Conservation (phyloP, 2,113 vertebrate genomes). For the Nycticebus coucang region DNA sequence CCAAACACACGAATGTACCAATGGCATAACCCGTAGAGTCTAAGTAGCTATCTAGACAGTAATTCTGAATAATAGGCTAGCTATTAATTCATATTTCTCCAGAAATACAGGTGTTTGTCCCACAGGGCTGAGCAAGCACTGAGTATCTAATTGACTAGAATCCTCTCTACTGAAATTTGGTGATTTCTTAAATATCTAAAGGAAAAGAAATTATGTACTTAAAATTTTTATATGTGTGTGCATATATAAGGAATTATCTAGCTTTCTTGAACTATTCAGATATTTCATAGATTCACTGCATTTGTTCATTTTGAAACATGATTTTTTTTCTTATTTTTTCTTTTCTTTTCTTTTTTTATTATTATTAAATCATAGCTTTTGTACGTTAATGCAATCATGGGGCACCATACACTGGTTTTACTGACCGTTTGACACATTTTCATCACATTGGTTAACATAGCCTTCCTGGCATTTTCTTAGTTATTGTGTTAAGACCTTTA, state of each 20-base stretch:
- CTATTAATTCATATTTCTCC: not conserved
- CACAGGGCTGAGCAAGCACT: not conserved
- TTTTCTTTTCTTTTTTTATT: no score
- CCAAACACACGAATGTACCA: not conserved
- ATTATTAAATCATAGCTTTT: no score
- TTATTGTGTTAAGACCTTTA: no score
- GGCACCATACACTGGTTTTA: no score
- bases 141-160: slow-evolving; percentile 17
- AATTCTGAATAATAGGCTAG: not conserved
- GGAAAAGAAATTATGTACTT: not conserved
- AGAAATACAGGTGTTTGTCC: slow-evolving; percentile 5
- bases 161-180: not conserved
- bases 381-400: no score
- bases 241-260: not conserved
- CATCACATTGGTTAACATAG: no score
- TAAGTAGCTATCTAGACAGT: not conserved
- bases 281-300: not conserved
- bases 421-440: no score
- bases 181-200: slow-evolving; percentile 17
- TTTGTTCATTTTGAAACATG: slow-evolving; percentile 11
- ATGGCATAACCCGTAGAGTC: not conserved
- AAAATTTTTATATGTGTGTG: not conserved
- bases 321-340: not conserved
- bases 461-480: no score
- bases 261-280: not conserved